Evolutionary conservation across 1,140 invertebrate genomes (phyloP).

Genomic region (Aphelenchoides fujianensis): DNA sequence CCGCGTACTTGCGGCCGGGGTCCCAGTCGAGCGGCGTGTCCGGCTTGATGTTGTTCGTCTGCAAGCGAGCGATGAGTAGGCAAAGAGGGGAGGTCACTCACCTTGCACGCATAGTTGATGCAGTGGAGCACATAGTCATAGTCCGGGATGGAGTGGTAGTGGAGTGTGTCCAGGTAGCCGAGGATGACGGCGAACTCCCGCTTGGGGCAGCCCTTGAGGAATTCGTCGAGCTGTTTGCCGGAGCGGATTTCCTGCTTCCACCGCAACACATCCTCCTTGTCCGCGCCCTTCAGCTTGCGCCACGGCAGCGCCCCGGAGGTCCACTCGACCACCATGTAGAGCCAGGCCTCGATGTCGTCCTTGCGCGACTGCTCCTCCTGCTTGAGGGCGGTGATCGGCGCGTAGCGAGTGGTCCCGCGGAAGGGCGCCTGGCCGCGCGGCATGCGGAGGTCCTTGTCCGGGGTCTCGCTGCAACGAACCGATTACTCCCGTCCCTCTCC

Average conservation of each 20-base stretch:
- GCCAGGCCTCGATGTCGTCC: conserved; percentile 34
- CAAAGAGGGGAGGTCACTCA: no score
- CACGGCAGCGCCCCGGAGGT: conserved; percentile 2
- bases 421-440: conserved; percentile 27
- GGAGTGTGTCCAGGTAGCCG: conserved; percentile 19
- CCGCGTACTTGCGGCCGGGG: no score
- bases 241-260: conserved; percentile 26
- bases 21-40: no score
- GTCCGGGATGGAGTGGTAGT: conserved; percentile 26
- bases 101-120: background rate
- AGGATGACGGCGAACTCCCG: conserved; percentile 20
- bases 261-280: conserved; percentile 31
- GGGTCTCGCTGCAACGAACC: conserved; percentile 14
- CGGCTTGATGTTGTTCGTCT: no score
- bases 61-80: no score
- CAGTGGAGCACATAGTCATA: conserved; percentile 16
- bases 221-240: conserved; percentile 13
- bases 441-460: conserved; percentile 21
- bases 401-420: conserved; percentile 31
- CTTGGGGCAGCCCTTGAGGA: conserved; percentile 27
- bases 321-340: conserved; percentile 32
- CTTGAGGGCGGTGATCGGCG: conserved; percentile 16
- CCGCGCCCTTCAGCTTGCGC: conserved; percentile 18
- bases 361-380: conserved; percentile 33
- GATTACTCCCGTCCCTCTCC: no score